These are phyloP conservation scores for Rhinophrynus dorsalis DNA, from an alignment of 2,797 vertebrate genomes.

Conservation along the genomic window DNA sequence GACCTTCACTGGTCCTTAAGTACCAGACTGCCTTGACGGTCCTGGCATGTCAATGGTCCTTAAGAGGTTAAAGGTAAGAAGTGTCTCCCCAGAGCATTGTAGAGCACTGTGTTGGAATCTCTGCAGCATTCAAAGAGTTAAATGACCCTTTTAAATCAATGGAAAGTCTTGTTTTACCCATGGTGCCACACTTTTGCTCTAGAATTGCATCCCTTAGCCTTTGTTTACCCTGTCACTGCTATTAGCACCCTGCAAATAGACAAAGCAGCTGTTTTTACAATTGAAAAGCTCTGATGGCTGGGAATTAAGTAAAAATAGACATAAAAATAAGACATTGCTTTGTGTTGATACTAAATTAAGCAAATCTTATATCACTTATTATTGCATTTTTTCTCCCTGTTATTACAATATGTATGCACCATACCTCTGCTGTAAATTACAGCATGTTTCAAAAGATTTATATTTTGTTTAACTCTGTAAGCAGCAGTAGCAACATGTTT, in stretches of 20 bases:
- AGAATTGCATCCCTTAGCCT: too few relatives aligned
- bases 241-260: background rate
- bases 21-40: too few relatives aligned
- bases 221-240: background rate
- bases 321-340: background rate
- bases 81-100: too few relatives aligned
- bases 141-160: too few relatives aligned
- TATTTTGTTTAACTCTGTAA: background rate
- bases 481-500: background rate
- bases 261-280: background rate
- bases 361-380: background rate
- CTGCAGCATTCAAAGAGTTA: too few relatives aligned
- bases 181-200: too few relatives aligned
- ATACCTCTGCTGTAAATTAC: conserved; percentile 1
- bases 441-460: conserved; percentile 6
- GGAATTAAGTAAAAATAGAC: background rate
- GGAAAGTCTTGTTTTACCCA: too few relatives aligned
- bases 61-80: too few relatives aligned
- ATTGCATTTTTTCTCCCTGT: background rate
- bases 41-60: too few relatives aligned
- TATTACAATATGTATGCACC: background rate
- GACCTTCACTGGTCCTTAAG: too few relatives aligned
- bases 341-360: background rate
- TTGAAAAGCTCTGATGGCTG: background rate
- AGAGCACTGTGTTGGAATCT: too few relatives aligned